Evolutionary conservation across 2,888 invertebrate genomes (phyloP).

Genomic region (Callyntrura guangdongensis): DNA sequence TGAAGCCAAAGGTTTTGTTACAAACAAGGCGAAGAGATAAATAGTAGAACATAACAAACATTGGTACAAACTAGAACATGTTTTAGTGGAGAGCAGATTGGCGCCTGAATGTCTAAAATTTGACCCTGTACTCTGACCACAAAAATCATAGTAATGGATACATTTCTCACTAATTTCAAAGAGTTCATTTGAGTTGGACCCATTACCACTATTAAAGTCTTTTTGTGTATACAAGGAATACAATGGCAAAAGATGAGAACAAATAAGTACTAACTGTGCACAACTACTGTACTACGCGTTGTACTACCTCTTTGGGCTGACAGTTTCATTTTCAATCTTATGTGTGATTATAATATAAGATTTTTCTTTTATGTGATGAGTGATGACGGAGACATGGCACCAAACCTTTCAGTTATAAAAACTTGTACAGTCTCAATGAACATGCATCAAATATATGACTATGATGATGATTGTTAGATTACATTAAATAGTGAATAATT

Average conservation of each 20-base stretch:
- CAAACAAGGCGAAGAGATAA: slow-evolving; percentile 49
- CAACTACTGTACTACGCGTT: too few relatives aligned
- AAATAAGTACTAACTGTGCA: background rate
- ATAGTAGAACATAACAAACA: slow-evolving; percentile 58
- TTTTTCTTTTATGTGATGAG: background rate
- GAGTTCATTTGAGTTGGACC: slow-evolving; percentile 71
- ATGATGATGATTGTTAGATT: background rate
- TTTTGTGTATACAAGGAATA: background rate
- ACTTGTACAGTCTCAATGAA: slow-evolving; percentile 8
- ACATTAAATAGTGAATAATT: background rate
- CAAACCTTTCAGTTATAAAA: slow-evolving; percentile 35
- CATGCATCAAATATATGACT: background rate
- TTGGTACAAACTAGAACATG: slow-evolving; percentile 83
- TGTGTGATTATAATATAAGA: background rate
- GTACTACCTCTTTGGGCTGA: too few relatives aligned
- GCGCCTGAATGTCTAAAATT: slow-evolving; percentile 85
- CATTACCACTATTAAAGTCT: slow-evolving; percentile 44
- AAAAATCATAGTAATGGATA: slow-evolving; percentile 70
- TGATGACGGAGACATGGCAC: slow-evolving; percentile 14
- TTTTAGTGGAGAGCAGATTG: slow-evolving; percentile 81
- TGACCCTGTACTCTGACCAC: slow-evolving; percentile 84
- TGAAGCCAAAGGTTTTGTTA: slow-evolving; percentile 44
- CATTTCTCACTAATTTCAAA: slow-evolving; percentile 62
- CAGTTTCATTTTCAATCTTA: background rate
- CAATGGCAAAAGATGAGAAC: slow-evolving; percentile 17